phyloP scores from a whole-genome alignment of 2,113 vertebrate species.

The Panthera leo region DNA sequence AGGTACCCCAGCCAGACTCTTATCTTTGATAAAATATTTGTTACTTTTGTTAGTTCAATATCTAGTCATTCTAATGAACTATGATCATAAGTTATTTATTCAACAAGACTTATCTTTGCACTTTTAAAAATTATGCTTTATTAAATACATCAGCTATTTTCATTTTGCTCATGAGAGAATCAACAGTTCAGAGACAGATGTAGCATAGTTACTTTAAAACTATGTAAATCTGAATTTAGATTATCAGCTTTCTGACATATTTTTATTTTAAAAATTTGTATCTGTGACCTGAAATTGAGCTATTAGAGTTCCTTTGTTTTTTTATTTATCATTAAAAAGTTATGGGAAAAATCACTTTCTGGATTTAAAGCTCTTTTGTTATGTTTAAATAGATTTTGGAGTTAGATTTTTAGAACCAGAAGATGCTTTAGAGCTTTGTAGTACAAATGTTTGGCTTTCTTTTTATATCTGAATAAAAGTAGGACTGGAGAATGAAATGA shows the following conservation, averaged over 20 bases:
- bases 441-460: neutral
- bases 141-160: neutral
- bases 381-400: neutral
- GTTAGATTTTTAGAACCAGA: slow-evolving; percentile 29
- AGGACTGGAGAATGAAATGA: neutral
- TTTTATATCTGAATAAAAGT: slow-evolving; percentile 13
- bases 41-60: slow-evolving; percentile 6
- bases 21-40: neutral
- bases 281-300: neutral
- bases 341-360: slow-evolving; percentile 14
- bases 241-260: slow-evolving; percentile 1
- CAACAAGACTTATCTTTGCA: neutral
- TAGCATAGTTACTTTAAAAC: neutral
- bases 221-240: neutral
- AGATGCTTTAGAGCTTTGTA: slow-evolving; percentile 4
- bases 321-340: neutral
- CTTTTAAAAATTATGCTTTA: slow-evolving; percentile 7
- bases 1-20: neutral
- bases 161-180: slow-evolving; percentile 6
- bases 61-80: neutral
- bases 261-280: neutral
- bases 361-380: neutral
- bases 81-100: neutral
- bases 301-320: neutral
- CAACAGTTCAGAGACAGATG: neutral